Conservation (phyloP, 1,140 invertebrate genomes). For the Drosophila albomicans region DNA sequence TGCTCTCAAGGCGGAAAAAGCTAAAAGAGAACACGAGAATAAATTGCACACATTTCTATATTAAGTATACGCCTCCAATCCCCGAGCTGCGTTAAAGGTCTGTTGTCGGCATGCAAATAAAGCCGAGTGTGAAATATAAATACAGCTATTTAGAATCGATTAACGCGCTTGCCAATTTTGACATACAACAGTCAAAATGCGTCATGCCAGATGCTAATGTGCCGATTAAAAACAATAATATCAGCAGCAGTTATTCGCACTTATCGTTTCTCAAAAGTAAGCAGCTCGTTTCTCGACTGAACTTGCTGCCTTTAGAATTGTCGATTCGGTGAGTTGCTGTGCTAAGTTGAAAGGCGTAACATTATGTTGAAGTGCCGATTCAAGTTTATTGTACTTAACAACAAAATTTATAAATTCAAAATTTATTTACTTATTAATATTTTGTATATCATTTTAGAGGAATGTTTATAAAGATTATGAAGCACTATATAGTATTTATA, state of each 20-base stretch:
- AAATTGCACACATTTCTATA: slow-evolving; percentile 8
- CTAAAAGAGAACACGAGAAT: not conserved
- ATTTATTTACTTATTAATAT: no score
- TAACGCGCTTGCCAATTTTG: slow-evolving; percentile 52
- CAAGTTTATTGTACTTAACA: no score
- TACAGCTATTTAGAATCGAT: slow-evolving; percentile 67
- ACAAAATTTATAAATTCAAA: no score
- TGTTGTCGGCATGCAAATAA: slow-evolving; percentile 4
- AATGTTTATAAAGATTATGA: no score
- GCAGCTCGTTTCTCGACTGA: not conserved
- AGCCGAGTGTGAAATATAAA: slow-evolving; percentile 62
- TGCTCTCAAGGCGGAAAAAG: slow-evolving; percentile 1
- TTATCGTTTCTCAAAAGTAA: slow-evolving; percentile 1
- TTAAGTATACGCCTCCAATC: not conserved
- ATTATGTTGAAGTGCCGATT: no score
- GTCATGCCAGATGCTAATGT: slow-evolving; percentile 14
- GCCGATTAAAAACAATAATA: slow-evolving; percentile 23
- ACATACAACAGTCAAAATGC: slow-evolving; percentile 55
- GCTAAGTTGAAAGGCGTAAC: no score
- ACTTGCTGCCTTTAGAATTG: not conserved
- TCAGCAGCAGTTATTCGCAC: slow-evolving; percentile 7
- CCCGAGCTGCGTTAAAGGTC: not conserved
- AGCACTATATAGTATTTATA: no score
- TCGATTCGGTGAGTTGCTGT: not conserved
- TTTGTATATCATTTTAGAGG: no score